These are phyloP conservation scores for Prolemur simus DNA, from an alignment of 2,113 vertebrate species.

Conservation along the genomic window DNA sequence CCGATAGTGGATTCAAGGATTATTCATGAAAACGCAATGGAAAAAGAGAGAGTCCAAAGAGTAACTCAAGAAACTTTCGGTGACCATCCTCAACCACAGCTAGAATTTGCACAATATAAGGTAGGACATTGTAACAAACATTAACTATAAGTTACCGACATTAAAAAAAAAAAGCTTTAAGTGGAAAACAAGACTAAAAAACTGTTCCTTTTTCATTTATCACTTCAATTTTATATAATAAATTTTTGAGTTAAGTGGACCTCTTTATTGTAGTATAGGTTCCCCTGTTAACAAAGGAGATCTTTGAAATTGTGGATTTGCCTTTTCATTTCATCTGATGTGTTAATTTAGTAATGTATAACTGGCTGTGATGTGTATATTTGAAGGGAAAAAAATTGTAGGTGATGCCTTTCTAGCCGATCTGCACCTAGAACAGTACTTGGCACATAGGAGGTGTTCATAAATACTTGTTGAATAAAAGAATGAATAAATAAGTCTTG, in stretches of 20 bases:
- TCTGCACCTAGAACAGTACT: neutral
- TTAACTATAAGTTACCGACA: neutral
- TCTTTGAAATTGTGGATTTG: slow-evolving; percentile 9
- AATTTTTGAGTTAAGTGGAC: neutral
- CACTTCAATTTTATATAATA: neutral
- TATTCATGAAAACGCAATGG: slow-evolving; percentile 86
- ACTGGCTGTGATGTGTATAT: neutral
- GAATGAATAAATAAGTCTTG: neutral
- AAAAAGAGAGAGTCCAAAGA: slow-evolving; percentile 83
- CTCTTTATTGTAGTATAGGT: slow-evolving; percentile 28
- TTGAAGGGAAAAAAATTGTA: neutral
- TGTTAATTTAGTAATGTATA: neutral
- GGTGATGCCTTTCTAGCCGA: neutral
- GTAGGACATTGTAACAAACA: slow-evolving; percentile 58
- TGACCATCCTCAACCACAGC: slow-evolving; percentile 85
- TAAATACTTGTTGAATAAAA: neutral
- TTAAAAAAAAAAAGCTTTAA: neutral
- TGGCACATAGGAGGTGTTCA: neutral
- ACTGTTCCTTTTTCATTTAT: neutral
- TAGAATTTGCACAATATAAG: slow-evolving; percentile 93
- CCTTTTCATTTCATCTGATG: neutral
- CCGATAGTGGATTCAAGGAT: slow-evolving; percentile 85
- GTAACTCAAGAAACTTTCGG: slow-evolving; percentile 90
- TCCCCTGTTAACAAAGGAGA: slow-evolving; percentile 11
- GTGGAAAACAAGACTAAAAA: neutral